A percentile compares a stretch with the other conserved stretches of the same genome.
Evolutionary conservation across 2,888 invertebrate genomes (phyloP).

Genomic region (Pasiphila rectangulata): DNA sequence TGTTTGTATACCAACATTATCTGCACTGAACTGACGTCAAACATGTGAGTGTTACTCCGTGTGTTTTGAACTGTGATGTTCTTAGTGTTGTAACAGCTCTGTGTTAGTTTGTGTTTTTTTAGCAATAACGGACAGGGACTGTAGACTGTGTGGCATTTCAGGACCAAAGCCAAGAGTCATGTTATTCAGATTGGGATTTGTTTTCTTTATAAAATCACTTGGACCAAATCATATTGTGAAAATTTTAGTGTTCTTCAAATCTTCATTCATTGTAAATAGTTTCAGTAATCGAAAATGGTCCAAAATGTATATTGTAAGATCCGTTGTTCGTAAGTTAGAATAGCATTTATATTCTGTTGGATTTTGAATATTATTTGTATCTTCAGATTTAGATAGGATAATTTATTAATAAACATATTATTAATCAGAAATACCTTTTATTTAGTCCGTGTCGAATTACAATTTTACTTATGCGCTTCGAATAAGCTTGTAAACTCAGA

Average conservation of each 20-base stretch:
- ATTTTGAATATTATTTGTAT: conserved; percentile 21
- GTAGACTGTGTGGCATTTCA: neutral
- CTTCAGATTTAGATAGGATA: conserved; percentile 18
- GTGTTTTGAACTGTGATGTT: conserved; percentile 10
- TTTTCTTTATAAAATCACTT: too few species aligned
- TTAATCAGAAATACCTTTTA: neutral
- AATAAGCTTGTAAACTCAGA: too few species aligned
- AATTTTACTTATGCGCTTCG: too few species aligned
- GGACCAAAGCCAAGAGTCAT: conserved; percentile 5
- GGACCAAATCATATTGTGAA: too few species aligned
- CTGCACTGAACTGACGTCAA: conserved; percentile 3
- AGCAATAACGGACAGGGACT: neutral
- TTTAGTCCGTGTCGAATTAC: neutral
- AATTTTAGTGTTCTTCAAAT: too few species aligned
- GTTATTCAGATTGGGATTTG: too few species aligned
- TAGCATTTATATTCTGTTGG: conserved; percentile 11
- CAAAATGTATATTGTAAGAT: conserved; percentile 11
- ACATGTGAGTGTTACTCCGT: neutral
- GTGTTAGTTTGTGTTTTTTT: neutral
- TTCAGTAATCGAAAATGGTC: conserved; percentile 12
- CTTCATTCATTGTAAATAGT: conserved; percentile 22
- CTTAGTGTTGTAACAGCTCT: conserved; percentile 5
- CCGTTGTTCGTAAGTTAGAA: conserved; percentile 3
- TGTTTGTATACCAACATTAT: neutral
- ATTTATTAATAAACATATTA: conserved; percentile 26